Conservation (phyloP, 1,140 invertebrate genomes). For the Augochlora pura region DNA sequence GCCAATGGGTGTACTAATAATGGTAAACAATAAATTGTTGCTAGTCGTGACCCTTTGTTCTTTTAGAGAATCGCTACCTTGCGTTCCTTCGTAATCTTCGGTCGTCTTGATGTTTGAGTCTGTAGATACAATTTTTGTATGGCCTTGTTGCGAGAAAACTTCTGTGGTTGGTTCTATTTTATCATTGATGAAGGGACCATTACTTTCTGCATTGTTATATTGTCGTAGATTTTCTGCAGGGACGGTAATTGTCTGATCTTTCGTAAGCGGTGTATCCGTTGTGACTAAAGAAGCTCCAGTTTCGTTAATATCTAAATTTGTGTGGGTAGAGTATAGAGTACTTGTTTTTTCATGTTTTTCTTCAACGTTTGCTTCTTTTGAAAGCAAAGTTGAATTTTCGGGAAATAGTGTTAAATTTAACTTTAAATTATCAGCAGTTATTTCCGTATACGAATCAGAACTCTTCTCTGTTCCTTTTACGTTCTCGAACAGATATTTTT, state of each 20-base stretch:
- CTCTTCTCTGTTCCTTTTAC: not conserved
- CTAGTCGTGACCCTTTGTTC: not conserved
- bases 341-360: not conserved
- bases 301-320: not conserved
- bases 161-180: slow-evolving; percentile 1
- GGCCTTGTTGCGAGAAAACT: not conserved
- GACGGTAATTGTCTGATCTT: not conserved
- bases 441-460: not conserved
- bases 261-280: not conserved
- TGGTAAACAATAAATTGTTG: not conserved
- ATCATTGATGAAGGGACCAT: no score
- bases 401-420: no score
- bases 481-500: not conserved
- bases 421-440: not conserved
- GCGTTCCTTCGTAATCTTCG: not conserved
- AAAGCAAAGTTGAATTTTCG: not conserved
- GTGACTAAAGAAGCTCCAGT: not conserved
- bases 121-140: not conserved
- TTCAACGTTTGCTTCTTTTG: not conserved
- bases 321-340: not conserved
- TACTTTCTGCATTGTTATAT: not conserved
- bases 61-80: not conserved
- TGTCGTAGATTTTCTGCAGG: not conserved
- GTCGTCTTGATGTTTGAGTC: slow-evolving; percentile 8
- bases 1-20: not conserved